Percentiles rank a stretch among this genome's conserved stretches.
phyloP scores from a whole-genome alignment of 1,140 invertebrate genomes.

The Paraescarpia echinospica region DNA sequence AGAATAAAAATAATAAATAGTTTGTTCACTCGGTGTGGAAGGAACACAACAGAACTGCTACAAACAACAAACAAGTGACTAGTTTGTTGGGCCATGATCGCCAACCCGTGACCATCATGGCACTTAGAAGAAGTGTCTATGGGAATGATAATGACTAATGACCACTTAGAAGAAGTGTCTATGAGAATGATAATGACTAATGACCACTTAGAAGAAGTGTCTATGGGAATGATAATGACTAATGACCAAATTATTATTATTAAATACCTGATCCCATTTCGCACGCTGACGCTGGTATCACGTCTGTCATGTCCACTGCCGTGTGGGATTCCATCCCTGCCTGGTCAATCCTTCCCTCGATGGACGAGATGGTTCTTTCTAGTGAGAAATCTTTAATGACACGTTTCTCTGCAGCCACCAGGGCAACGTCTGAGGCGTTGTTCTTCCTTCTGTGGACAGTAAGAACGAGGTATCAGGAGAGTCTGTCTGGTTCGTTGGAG shows the following conservation, averaged over 20 bases:
- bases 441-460: not conserved
- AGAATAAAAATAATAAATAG: not conserved
- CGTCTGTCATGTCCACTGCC: conserved; percentile 41
- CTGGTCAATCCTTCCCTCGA: conserved; percentile 39
- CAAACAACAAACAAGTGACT: too few relatives aligned
- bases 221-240: too few relatives aligned
- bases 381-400: conserved; percentile 46
- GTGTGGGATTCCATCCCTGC: conserved; percentile 20
- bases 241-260: too few relatives aligned
- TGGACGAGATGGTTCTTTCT: conserved; percentile 42
- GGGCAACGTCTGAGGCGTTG: not conserved
- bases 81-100: too few relatives aligned
- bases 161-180: too few relatives aligned
- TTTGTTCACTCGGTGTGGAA: not conserved
- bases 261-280: conserved; percentile 55
- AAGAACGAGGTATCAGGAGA: not conserved
- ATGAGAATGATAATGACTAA: too few relatives aligned
- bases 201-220: too few relatives aligned
- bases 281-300: conserved; percentile 45
- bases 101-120: too few relatives aligned
- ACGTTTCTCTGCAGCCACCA: conserved; percentile 39
- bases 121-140: too few relatives aligned
- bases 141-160: too few relatives aligned
- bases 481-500: not conserved
- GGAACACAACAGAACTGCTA: too few relatives aligned